These are phyloP conservation scores for Scopus umbretta DNA, from an alignment of 2,113 vertebrate genomes.

Conservation along the genomic window DNA sequence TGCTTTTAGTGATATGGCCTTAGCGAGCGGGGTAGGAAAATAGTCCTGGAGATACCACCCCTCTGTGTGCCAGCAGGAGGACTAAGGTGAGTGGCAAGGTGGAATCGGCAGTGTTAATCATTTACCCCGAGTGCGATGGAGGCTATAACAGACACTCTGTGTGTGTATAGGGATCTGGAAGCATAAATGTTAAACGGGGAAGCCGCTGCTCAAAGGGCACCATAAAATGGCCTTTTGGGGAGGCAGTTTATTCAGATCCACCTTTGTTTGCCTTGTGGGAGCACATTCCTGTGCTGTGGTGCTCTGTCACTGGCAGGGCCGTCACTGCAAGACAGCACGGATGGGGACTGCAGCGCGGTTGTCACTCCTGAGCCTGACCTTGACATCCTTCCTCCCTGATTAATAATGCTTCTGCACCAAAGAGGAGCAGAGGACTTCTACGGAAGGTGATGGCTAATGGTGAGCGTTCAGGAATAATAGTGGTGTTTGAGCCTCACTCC, in stretches of 20 bases:
- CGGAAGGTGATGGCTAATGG: not conserved
- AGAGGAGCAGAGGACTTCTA: not conserved
- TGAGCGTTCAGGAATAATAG: not conserved
- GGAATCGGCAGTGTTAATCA: not conserved
- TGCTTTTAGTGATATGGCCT: not conserved
- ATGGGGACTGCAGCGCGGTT: not conserved
- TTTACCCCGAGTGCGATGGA: not conserved
- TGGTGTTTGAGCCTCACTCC: not conserved
- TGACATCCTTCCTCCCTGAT: not conserved
- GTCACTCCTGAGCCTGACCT: not conserved
- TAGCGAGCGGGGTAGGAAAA: not conserved
- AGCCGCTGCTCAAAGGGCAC: slow-evolving; percentile 5
- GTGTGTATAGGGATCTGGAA: not conserved
- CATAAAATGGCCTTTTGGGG: not conserved
- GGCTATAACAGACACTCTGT: not conserved
- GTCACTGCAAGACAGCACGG: fast-evolving
- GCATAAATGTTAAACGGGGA: not conserved
- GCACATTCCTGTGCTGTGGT: fast-evolving
- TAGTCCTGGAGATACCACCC: not conserved
- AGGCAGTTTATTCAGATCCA: not conserved
- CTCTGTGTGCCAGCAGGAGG: not conserved
- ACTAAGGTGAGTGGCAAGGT: not conserved
- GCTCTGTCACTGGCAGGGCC: not conserved
- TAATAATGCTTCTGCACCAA: not conserved
- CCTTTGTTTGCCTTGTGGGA: slow-evolving; percentile 34